These are phyloP conservation scores for Archegozetes longisetosus DNA, from an alignment of 1,140 invertebrate species.

Conservation along the genomic window DNA sequence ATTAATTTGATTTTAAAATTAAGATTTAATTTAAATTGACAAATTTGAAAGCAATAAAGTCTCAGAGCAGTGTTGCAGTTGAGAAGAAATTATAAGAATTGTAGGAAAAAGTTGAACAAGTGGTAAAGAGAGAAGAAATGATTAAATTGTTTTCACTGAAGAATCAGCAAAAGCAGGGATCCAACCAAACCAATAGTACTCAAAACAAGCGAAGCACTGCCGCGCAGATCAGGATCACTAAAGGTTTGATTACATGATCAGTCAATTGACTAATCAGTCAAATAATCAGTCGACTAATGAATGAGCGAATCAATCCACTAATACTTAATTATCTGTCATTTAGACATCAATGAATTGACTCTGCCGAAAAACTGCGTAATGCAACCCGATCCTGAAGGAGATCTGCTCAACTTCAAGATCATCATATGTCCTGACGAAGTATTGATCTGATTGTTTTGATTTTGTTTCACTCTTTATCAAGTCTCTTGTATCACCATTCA, in stretches of 20 bases:
- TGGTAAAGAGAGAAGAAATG: slow-evolving; percentile 42
- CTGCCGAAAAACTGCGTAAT: slow-evolving; percentile 90
- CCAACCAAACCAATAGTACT: slow-evolving; percentile 46
- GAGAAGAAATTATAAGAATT: no score
- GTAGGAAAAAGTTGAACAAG: no score
- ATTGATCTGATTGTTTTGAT: slow-evolving; percentile 21
- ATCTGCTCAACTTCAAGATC: slow-evolving; percentile 87
- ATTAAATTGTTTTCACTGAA: slow-evolving; percentile 95
- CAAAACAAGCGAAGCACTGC: slow-evolving; percentile 70
- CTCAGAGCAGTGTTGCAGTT: no score
- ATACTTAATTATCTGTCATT: slow-evolving; percentile 28
- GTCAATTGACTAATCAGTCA: background rate
- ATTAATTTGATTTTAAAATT: no score
- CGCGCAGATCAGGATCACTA: slow-evolving; percentile 87
- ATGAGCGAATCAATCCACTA: background rate
- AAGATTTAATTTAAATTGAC: no score
- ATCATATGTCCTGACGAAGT: slow-evolving; percentile 91
- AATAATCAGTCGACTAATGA: background rate
- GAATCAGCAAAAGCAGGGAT: slow-evolving; percentile 93
- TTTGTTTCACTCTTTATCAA: background rate
- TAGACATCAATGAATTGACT: slow-evolving; percentile 95
- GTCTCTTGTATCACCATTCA: no score
- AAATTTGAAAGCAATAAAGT: no score
- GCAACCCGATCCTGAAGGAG: slow-evolving; percentile 90
- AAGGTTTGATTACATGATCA: slow-evolving; percentile 46